These are phyloP conservation scores for Aspiorhynchus laticeps DNA, from an alignment of 2,113 vertebrate species.

Conservation along the genomic window DNA sequence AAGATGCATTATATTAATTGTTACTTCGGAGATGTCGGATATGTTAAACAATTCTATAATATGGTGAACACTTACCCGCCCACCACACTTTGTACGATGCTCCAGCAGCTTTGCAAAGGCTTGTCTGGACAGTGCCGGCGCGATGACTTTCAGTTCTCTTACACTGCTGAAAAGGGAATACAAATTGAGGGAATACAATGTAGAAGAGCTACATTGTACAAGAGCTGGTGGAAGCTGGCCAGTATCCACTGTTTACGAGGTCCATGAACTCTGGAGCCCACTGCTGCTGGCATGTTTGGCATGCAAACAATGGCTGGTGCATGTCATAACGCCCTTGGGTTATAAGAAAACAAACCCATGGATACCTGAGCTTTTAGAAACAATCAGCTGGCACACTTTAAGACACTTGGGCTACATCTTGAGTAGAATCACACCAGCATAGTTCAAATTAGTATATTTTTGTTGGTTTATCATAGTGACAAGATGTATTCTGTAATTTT, in stretches of 20 bases:
- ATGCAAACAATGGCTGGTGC: conserved; percentile 1
- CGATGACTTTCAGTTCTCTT: not conserved
- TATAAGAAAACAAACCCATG: not conserved
- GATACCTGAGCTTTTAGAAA: not conserved
- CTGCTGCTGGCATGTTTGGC: not conserved
- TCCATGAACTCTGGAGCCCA: not conserved
- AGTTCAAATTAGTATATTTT: not conserved
- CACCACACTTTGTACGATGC: not conserved
- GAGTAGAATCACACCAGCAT: conserved; percentile 5
- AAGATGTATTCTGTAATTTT: not conserved
- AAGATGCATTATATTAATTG: not conserved
- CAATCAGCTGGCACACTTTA: not conserved
- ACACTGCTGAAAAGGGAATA: conserved; percentile 14
- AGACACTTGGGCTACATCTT: conserved; percentile 5
- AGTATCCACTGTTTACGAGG: not conserved
- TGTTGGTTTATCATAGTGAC: not conserved
- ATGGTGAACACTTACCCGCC: not conserved
- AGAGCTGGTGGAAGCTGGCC: conserved; percentile 10
- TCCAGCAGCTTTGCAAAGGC: conserved; percentile 5
- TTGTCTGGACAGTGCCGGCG: conserved; percentile 3
- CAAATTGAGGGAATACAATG: not conserved
- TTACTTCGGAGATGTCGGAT: not conserved
- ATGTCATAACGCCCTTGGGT: not conserved
- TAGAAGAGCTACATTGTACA: conserved; percentile 13
- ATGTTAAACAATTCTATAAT: not conserved